Evolutionary conservation across 2,113 vertebrate species (phyloP).

Genomic region (Rhinoderma darwinii): DNA sequence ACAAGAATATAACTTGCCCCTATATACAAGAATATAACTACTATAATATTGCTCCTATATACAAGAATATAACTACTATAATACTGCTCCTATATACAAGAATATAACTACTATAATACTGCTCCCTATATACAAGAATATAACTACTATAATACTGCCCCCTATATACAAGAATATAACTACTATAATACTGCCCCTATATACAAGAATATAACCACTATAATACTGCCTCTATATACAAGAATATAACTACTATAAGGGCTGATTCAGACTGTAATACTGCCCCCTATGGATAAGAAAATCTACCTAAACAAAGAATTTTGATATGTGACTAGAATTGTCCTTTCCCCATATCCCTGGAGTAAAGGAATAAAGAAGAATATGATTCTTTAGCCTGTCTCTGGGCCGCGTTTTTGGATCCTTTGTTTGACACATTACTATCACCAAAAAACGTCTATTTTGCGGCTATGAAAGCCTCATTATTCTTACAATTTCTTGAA

Average conservation of each 20-base stretch:
- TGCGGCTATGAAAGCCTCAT: background rate
- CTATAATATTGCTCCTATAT: background rate
- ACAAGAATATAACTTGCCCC: background rate
- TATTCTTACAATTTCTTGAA: background rate
- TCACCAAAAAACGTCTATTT: background rate
- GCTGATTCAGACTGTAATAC: background rate
- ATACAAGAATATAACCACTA: no score
- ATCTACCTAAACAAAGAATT: no score
- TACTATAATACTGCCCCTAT: no score
- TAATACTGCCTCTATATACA: no score
- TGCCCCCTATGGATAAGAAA: no score
- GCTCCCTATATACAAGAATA: background rate
- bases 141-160: no score
- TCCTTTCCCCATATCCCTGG: no score
- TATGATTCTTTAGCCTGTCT: background rate
- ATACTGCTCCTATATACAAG: background rate
- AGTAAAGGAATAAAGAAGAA: background rate
- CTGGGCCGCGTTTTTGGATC: background rate
- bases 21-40: background rate
- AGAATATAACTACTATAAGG: no score
- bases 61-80: slow-evolving; percentile 16
- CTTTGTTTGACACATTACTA: background rate
- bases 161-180: no score
- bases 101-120: slow-evolving; percentile 50
- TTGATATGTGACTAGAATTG: no score